phyloP scores from a whole-genome alignment of 53 echinoderm and acorn worm species.

The Actinopyga echinites region DNA sequence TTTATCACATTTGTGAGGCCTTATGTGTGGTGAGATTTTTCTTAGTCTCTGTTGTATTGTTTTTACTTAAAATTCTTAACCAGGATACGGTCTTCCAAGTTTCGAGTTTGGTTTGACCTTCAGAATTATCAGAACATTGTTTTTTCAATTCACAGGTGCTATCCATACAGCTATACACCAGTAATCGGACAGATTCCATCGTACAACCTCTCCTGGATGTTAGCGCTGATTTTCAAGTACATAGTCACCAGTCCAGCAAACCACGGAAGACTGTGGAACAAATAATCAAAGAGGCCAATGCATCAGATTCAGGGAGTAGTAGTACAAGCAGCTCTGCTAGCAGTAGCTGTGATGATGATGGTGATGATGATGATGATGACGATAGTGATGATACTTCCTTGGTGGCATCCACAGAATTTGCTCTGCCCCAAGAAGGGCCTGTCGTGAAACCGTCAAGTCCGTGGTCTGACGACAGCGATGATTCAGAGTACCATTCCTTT shows the following conservation, averaged over 20 bases:
- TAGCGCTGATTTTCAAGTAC: constrained; percentile 8
- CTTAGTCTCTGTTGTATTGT: no score
- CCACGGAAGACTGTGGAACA: constrained; percentile 1
- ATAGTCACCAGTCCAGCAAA: constrained; percentile 8
- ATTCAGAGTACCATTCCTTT: constrained; percentile 52
- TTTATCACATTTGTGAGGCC: no score
- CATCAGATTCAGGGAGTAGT: background rate
- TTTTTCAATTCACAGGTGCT: constrained; percentile 62
- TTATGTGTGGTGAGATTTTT: no score
- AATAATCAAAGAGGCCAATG: constrained; percentile 9
- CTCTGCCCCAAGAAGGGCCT: no score
- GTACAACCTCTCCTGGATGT: constrained; percentile 28
- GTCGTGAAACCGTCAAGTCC: constrained; percentile 41
- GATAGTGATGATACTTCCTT: constrained; percentile 30
- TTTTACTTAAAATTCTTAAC: no score
- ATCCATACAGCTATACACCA: constrained; percentile 86
- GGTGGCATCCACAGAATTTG: no score
- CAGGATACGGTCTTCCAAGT: no score
- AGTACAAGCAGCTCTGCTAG: background rate
- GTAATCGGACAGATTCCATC: constrained; percentile 66
- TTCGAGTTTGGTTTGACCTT: no score
- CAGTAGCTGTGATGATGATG: constrained; percentile 31
- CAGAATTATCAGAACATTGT: no score
- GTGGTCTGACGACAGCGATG: constrained; percentile 67
- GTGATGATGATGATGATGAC: constrained; percentile 27